These are phyloP conservation scores for Xiphias gladius DNA, from an alignment of 2,113 vertebrate genomes.

Conservation along the genomic window DNA sequence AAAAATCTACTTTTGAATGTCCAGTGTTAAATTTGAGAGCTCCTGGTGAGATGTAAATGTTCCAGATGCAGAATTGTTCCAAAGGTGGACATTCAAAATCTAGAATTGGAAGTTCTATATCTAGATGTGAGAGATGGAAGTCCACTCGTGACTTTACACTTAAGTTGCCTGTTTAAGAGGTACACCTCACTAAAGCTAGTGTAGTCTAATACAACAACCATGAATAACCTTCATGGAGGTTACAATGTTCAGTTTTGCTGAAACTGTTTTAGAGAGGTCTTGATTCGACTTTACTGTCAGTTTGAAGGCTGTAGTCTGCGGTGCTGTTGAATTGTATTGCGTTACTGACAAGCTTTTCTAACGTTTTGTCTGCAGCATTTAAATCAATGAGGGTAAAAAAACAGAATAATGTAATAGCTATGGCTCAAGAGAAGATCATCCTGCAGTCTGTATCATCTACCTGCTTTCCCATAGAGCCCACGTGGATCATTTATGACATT, in stretches of 20 bases:
- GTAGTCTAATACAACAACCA: neutral
- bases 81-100: too few species aligned
- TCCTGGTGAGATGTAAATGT: too few species aligned
- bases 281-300: neutral
- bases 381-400: neutral
- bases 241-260: neutral
- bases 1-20: too few species aligned
- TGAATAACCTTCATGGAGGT: neutral
- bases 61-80: too few species aligned
- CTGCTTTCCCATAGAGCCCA: neutral
- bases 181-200: too few species aligned
- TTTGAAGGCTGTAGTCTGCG: neutral
- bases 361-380: neutral
- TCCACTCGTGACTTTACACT: neutral
- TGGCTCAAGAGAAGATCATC: neutral
- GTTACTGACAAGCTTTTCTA: neutral
- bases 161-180: too few species aligned
- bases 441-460: neutral
- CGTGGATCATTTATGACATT: constrained; percentile 26
- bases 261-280: neutral
- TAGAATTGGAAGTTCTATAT: too few species aligned
- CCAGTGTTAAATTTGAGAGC: too few species aligned
- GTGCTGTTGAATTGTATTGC: neutral
- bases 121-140: neutral
- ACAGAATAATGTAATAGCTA: neutral